Evolutionary conservation across 2,113 vertebrate species (phyloP).

Genomic region (Galbula dea): DNA sequence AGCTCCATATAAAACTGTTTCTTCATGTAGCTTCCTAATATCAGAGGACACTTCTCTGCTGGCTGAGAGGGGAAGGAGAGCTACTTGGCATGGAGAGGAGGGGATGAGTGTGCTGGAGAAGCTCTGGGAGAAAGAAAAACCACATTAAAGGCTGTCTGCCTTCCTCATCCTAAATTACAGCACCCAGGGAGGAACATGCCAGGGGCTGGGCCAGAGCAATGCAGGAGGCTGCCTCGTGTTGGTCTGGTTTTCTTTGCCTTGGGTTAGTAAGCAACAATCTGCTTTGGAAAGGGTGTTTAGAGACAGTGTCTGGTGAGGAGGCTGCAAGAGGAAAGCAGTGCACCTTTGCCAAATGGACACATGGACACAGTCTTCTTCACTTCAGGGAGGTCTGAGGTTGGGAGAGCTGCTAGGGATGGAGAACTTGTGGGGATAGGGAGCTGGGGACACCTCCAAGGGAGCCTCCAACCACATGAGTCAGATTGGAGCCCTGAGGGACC

Average conservation of each 20-base stretch:
- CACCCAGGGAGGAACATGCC: background rate
- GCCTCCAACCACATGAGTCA: background rate
- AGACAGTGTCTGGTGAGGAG: background rate
- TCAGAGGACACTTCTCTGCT: background rate
- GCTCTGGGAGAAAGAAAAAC: background rate
- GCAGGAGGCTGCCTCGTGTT: background rate
- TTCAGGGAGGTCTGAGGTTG: background rate
- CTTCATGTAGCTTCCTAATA: background rate
- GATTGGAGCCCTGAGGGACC: background rate
- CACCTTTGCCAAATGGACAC: rapidly evolving
- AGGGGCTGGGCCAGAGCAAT: background rate
- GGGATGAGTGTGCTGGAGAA: background rate
- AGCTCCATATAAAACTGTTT: background rate
- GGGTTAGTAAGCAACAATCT: background rate
- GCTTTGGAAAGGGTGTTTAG: background rate
- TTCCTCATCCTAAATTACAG: background rate
- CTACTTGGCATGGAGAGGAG: background rate
- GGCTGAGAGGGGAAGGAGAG: background rate
- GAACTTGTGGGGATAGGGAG: background rate
- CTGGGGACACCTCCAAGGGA: background rate
- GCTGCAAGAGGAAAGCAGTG: background rate
- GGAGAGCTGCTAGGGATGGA: background rate
- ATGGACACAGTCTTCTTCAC: rapidly evolving
- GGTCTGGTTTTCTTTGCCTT: background rate
- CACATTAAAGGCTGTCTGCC: constrained; percentile 23